Evolutionary conservation across 2,888 invertebrate species (phyloP).

Genomic region (Pachymerium ferrugineum): DNA sequence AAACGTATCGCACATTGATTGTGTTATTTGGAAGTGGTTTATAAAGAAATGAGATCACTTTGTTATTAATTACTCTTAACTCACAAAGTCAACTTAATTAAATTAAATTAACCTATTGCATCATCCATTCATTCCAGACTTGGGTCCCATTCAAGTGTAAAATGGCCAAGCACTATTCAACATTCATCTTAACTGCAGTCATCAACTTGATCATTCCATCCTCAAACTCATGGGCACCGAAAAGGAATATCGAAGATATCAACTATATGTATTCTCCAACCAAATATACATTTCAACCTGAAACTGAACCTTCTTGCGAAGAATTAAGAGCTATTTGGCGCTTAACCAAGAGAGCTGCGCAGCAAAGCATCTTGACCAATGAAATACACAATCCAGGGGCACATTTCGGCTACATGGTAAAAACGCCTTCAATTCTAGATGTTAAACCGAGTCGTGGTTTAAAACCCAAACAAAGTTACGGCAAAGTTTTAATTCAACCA

Average conservation of each 20-base stretch:
- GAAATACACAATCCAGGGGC: conserved; percentile 71
- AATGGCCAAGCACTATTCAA: neutral
- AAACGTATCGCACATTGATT: no score
- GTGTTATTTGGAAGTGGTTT: no score
- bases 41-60: no score
- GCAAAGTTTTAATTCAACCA: neutral
- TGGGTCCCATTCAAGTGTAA: no score
- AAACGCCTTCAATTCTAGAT: neutral
- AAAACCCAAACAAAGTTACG: neutral
- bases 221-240: conserved; percentile 1
- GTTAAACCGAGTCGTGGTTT: neutral
- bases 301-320: conserved; percentile 71
- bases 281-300: neutral
- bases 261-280: neutral
- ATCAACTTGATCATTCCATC: neutral
- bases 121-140: no score
- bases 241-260: neutral
- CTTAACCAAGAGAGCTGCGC: conserved; percentile 79
- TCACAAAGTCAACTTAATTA: no score
- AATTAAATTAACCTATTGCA: no score
- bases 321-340: conserved; percentile 87
- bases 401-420: conserved; percentile 35
- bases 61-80: no score
- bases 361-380: conserved; percentile 79
- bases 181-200: neutral